phyloP scores from a whole-genome alignment of 1,140 invertebrate species.

The Tetraneura akinire region DNA sequence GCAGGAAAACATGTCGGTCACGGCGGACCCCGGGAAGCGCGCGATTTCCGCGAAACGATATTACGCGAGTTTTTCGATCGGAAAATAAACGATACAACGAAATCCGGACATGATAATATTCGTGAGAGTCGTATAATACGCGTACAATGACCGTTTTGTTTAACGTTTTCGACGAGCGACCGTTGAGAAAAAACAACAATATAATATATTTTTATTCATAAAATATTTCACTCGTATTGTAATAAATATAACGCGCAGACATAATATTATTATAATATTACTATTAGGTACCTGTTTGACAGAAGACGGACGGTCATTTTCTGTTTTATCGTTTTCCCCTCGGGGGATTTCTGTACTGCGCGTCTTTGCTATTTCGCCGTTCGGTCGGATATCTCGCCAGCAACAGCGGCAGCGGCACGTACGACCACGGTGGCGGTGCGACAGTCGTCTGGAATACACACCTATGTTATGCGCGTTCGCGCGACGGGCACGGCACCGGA shows the following conservation, averaged over 20 bases:
- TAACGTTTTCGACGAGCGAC: too few species aligned
- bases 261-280: too few species aligned
- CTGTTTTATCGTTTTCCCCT: neutral
- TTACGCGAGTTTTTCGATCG: neutral
- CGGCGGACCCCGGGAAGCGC: neutral
- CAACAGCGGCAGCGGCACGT: neutral
- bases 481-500: slow-evolving; percentile 27
- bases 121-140: too few species aligned
- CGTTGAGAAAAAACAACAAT: too few species aligned
- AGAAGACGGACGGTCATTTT: neutral
- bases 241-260: neutral
- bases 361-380: too few species aligned
- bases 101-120: too few species aligned
- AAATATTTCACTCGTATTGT: too few species aligned
- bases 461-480: too few species aligned
- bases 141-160: too few species aligned
- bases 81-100: too few species aligned
- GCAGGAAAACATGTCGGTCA: slow-evolving; percentile 33
- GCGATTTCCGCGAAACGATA: neutral
- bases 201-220: too few species aligned
- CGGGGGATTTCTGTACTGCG: neutral
- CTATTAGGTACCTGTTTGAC: slow-evolving; percentile 31
- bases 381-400: neutral
- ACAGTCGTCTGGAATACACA: slow-evolving; percentile 28
- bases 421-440: neutral